A percentile compares a stretch with the other conserved stretches of the same genome.
phyloP scores from a whole-genome alignment of 1,140 invertebrate genomes.

The Penaeus vannamei region DNA sequence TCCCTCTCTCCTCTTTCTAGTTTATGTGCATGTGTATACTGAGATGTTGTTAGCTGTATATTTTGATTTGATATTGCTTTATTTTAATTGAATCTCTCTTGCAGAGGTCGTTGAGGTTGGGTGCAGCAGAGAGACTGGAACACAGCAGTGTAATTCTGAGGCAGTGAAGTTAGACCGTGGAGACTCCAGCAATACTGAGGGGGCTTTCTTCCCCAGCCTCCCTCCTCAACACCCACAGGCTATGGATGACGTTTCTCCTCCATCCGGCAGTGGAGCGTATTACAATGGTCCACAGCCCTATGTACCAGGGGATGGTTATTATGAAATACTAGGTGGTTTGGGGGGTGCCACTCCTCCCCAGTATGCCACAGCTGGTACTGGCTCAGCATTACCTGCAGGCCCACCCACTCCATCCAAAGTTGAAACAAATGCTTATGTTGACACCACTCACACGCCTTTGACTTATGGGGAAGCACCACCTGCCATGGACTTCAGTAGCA shows the following conservation, averaged over 20 bases:
- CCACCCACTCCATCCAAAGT: constrained; percentile 38
- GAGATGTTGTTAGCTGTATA: neutral
- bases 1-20: too few relatives aligned
- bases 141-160: constrained; percentile 36
- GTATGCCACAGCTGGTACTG: constrained; percentile 26
- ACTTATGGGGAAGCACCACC: constrained; percentile 33
- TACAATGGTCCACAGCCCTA: constrained; percentile 41
- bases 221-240: constrained; percentile 36
- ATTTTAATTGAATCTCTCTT: neutral
- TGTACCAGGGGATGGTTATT: constrained; percentile 36
- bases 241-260: constrained; percentile 35
- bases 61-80: neutral
- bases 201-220: constrained; percentile 34
- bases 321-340: constrained; percentile 36
- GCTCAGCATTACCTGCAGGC: constrained; percentile 1
- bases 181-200: constrained; percentile 8
- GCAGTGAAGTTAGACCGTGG: constrained; percentile 42
- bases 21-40: too few relatives aligned
- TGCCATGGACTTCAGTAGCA: constrained; percentile 56
- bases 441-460: constrained; percentile 26
- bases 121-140: constrained; percentile 42
- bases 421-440: constrained; percentile 39
- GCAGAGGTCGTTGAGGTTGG: constrained; percentile 35
- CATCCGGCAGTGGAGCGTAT: constrained; percentile 41
- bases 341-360: constrained; percentile 37